Percentiles rank a stretch among this genome's conserved stretches.
Conservation (phyloP, 2,888 invertebrate species). For the Leucophora obtusa region DNA sequence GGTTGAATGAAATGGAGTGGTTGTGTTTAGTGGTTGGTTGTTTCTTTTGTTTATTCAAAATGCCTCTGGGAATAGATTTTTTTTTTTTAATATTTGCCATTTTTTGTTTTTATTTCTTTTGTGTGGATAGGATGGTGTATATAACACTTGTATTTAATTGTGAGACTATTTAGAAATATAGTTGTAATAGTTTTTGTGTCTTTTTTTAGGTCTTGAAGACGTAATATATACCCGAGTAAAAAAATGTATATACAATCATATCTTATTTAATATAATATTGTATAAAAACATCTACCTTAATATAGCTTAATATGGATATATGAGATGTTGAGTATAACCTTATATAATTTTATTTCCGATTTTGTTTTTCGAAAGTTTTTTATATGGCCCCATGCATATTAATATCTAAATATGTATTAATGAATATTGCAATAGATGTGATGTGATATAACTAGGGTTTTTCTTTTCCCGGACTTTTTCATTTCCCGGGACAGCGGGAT, state of each 20-base stretch:
- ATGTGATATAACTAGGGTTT: no score
- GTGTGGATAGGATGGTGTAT: slow-evolving; percentile 5
- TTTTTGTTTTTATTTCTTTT: slow-evolving; percentile 10
- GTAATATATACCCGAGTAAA: background rate
- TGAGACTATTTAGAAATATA: background rate
- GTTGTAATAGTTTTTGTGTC: slow-evolving; percentile 26
- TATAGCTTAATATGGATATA: background rate
- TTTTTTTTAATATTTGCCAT: slow-evolving; percentile 18
- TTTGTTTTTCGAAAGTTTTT: no score
- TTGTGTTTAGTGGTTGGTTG: slow-evolving; percentile 9
- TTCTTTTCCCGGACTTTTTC: no score
- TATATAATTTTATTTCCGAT: no score
- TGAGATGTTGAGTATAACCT: no score
- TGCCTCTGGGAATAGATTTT: slow-evolving; percentile 27
- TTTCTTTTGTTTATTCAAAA: background rate
- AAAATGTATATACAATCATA: no score
- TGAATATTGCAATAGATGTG: no score
- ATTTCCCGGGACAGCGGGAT: no score
- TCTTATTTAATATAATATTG: no score
- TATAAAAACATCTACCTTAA: no score
- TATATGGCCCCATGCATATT: no score
- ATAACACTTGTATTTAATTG: slow-evolving; percentile 11
- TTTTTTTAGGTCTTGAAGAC: background rate
- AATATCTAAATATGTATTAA: no score
- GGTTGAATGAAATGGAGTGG: background rate